Base-by-base conservation (phyloP, 2,113 vertebrate species). In the Oncorhynchus keta region DNA sequence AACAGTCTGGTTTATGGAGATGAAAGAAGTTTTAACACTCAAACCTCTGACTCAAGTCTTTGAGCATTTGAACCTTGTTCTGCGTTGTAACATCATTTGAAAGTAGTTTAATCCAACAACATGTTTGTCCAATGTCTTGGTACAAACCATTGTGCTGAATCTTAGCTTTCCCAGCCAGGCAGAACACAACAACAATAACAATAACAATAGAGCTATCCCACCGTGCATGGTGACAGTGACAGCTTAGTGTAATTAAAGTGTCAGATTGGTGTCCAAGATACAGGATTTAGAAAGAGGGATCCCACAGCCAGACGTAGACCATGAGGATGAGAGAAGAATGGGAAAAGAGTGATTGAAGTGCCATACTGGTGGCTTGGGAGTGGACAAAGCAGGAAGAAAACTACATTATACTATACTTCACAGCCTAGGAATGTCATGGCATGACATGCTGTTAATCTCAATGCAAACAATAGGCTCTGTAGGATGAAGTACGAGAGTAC, bases 231-330 rank as follows among this genome's bases (percentile, higher is more conserved):
- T 24, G 67, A 76, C 32, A 45, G 66, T 26, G 75, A 61, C 49
- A 61, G 28, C n/a, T 69, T 67, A 76, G 68, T 49, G 75, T 70
- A 76, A 62, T 76, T 70, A 68, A 32, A 62, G 75, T 64, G 67
- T 70, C 68, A 70, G 75, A 70, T 26, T 49, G 51, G 3, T 24
- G 12, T 49, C 11, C 51, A n/a, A 55, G 67, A 45, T 28, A 8
- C 48, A 26, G 67, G 66, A 62, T 70, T 76, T 62, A 61, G 55
- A 61, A 28, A 70, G 75, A 76, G 30, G 30, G 39, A 35, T 39
- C 28, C 74, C 51, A 59, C 32, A 14, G 28, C n/a, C 12, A 16
- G 51, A 68, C 2, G 12, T 2, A 13, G 49, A 6, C 2, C 16
- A 18, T n/a, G 20, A 39, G 30, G 30, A 22, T 32, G 64, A 74